Evolutionary conservation across 1,140 invertebrate genomes (phyloP).

Genomic region (Ceratoteleas bidentatus): DNA sequence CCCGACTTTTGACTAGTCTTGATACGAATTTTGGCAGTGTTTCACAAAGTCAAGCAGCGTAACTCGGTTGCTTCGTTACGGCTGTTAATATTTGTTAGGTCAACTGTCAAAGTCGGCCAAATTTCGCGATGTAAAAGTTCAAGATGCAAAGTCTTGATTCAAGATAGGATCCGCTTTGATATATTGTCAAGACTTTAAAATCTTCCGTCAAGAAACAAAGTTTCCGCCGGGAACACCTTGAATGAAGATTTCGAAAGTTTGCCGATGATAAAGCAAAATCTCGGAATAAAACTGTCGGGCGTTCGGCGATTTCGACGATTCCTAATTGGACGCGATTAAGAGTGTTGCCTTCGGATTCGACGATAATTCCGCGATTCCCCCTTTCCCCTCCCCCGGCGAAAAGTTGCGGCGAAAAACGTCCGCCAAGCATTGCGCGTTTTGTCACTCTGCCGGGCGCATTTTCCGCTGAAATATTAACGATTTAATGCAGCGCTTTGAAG

Average conservation of each 20-base stretch:
- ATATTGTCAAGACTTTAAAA: conserved; percentile 1
- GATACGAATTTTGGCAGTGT: not conserved
- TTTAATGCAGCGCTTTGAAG: too few relatives aligned
- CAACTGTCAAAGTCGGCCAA: not conserved
- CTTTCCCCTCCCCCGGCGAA: too few relatives aligned
- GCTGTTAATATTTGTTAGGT: not conserved
- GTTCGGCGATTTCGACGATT: too few relatives aligned
- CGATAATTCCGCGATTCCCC: too few relatives aligned
- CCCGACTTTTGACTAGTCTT: too few relatives aligned
- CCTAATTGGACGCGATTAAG: too few relatives aligned
- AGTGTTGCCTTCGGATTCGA: too few relatives aligned
- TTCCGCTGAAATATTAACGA: too few relatives aligned
- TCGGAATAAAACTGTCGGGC: not conserved
- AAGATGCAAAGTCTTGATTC: not conserved
- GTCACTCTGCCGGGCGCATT: too few relatives aligned
- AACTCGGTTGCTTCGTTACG: not conserved
- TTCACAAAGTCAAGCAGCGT: not conserved
- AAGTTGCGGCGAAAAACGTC: too few relatives aligned
- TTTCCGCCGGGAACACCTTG: not conserved
- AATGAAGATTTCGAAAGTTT: not conserved
- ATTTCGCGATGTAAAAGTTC: not conserved
- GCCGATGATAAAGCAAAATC: not conserved
- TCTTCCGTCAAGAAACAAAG: not conserved
- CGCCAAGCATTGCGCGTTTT: too few relatives aligned
- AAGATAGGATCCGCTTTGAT: not conserved